Evolutionary conservation across 2,888 invertebrate genomes (phyloP).

Genomic region (Melanotus villosus): DNA sequence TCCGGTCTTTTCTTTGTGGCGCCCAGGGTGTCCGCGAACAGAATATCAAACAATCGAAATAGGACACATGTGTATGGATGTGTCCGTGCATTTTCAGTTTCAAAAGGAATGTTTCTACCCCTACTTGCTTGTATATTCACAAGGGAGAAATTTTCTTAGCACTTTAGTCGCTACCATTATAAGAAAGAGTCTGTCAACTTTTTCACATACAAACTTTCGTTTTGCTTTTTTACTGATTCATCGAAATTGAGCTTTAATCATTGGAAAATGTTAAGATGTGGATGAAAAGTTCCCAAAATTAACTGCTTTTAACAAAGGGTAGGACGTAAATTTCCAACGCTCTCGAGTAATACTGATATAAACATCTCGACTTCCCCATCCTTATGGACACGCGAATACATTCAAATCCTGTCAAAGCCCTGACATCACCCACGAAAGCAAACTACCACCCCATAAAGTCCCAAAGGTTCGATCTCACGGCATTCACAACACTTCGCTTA

Average conservation of each 20-base stretch:
- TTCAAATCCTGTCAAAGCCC: slow-evolving; percentile 60
- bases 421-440: slow-evolving; percentile 51
- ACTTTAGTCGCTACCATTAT: slow-evolving; percentile 57
- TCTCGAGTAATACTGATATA: slow-evolving; percentile 8
- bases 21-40: slow-evolving; percentile 55
- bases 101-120: slow-evolving; percentile 66
- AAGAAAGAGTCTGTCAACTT: slow-evolving; percentile 48
- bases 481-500: slow-evolving; percentile 56
- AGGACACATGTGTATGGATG: slow-evolving; percentile 65
- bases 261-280: neutral
- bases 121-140: slow-evolving; percentile 67
- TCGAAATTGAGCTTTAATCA: neutral
- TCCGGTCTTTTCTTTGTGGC: slow-evolving; percentile 51
- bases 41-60: slow-evolving; percentile 59
- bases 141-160: slow-evolving; percentile 68
- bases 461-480: slow-evolving; percentile 65
- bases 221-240: neutral
- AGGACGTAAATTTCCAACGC: no score
- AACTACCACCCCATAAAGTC: slow-evolving; percentile 56
- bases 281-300: no score
- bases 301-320: no score
- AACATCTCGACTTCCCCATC: slow-evolving; percentile 21
- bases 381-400: slow-evolving; percentile 58
- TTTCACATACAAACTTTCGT: neutral
- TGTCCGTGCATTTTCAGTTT: slow-evolving; percentile 68